Evolutionary conservation across 2,888 invertebrate species (phyloP).

Genomic region (Pycnomerus fuliginosus): DNA sequence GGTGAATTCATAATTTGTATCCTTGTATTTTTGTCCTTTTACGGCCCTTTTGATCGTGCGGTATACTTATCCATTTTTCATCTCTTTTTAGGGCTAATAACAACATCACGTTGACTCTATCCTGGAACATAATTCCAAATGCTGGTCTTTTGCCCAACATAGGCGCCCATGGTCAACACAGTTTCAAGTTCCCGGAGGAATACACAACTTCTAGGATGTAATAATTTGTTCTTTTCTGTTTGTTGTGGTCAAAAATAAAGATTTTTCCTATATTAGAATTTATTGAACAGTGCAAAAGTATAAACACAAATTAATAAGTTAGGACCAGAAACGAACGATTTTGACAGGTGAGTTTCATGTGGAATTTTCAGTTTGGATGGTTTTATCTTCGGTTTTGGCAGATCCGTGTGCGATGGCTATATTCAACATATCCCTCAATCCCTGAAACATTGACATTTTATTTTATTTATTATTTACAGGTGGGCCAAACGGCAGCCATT

Average conservation of each 20-base stretch:
- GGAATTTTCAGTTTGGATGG: constrained; percentile 68
- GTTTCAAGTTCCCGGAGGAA: constrained; percentile 86
- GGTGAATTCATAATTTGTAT: too few relatives aligned
- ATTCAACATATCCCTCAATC: constrained; percentile 81
- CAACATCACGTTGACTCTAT: constrained; percentile 91
- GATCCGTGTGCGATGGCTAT: constrained; percentile 76
- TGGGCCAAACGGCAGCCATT: too few relatives aligned
- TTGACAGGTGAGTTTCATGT: too few relatives aligned
- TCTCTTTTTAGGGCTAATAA: constrained; percentile 73
- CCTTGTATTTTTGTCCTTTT: too few relatives aligned
- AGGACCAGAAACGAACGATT: constrained; percentile 16
- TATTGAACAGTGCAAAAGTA: constrained; percentile 29
- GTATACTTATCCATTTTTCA: constrained; percentile 2
- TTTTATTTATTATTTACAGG: too few relatives aligned
- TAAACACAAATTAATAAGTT: constrained; percentile 27
- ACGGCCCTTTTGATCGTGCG: background rate
- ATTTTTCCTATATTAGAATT: constrained; percentile 15
- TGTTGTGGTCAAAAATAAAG: too few relatives aligned
- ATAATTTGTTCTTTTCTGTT: constrained; percentile 17
- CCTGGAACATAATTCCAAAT: constrained; percentile 98
- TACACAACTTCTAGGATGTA: constrained; percentile 72
- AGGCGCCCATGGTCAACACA: constrained; percentile 77
- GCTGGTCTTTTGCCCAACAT: constrained; percentile 93
- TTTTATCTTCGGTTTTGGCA: constrained; percentile 69
- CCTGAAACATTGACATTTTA: constrained; percentile 57